Conservation (phyloP, 2,113 vertebrate species). For the Orthochromis indermauri region DNA sequence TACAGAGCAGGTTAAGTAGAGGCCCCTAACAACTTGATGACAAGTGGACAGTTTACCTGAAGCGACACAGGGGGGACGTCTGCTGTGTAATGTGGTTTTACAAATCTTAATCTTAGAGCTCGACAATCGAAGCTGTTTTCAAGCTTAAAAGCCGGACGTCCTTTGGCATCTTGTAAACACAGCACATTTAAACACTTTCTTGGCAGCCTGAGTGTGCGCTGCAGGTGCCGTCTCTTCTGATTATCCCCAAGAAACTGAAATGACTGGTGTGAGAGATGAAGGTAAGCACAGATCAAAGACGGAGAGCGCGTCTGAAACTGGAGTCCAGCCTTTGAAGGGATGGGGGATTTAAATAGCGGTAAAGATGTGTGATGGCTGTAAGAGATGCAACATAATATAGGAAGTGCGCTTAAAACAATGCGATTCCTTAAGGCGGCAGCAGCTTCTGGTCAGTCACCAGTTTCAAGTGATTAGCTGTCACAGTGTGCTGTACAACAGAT, state of each 20-base stretch:
- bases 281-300: neutral
- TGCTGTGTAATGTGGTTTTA: neutral
- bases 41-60: neutral
- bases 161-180: neutral
- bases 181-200: constrained; percentile 11
- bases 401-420: neutral
- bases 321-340: neutral
- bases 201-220: neutral
- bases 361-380: neutral
- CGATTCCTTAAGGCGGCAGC: neutral
- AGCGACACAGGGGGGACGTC: neutral
- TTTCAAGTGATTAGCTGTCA: neutral
- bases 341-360: neutral
- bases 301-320: neutral
- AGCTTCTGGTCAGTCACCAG: neutral
- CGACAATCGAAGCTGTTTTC: neutral
- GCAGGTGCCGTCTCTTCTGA: constrained; percentile 21
- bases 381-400: neutral
- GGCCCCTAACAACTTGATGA: neutral
- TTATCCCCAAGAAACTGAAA: constrained; percentile 13
- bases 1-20: neutral
- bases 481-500: neutral
- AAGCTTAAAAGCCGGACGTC: neutral
- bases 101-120: neutral
- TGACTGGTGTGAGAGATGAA: neutral